Evolutionary conservation across 1,140 invertebrate genomes (phyloP).

Genomic region (Sarcophaga bullata): DNA sequence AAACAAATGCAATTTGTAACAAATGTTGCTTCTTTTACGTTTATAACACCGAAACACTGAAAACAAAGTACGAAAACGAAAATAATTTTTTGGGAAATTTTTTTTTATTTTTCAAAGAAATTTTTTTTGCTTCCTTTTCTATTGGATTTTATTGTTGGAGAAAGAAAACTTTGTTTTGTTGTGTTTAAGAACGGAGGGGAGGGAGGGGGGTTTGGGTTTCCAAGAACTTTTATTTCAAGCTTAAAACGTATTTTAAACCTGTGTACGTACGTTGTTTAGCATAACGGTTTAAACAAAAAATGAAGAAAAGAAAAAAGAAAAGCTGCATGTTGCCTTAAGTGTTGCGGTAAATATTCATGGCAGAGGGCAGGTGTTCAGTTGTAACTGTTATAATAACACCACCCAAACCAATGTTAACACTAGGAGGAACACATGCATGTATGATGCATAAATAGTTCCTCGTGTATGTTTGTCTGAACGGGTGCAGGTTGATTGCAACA

Average conservation of each 20-base stretch:
- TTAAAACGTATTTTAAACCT: conserved; percentile 5
- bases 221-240: conserved; percentile 17
- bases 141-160: too few species aligned
- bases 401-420: not conserved
- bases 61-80: conserved; percentile 22
- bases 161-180: too few species aligned
- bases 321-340: not conserved
- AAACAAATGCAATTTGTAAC: conserved; percentile 38
- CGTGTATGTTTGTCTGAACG: not conserved
- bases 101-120: too few species aligned
- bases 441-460: conserved; percentile 4
- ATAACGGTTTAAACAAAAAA: too few species aligned
- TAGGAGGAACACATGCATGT: not conserved
- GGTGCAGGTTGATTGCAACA: conserved; percentile 4
- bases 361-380: conserved; percentile 31
- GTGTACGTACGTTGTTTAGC: not conserved
- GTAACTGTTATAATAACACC: conserved; percentile 6
- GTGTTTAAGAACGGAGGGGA: too few species aligned
- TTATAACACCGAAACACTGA: conserved; percentile 9
- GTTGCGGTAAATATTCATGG: conserved; percentile 33
- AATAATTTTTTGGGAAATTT: too few species aligned
- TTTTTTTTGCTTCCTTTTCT: not conserved
- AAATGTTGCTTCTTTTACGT: conserved; percentile 38
- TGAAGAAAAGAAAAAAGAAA: too few species aligned
- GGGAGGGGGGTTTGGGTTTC: not conserved